Evolutionary conservation across 2,888 invertebrate species (phyloP).

Genomic region (Stratiomys singularior): DNA sequence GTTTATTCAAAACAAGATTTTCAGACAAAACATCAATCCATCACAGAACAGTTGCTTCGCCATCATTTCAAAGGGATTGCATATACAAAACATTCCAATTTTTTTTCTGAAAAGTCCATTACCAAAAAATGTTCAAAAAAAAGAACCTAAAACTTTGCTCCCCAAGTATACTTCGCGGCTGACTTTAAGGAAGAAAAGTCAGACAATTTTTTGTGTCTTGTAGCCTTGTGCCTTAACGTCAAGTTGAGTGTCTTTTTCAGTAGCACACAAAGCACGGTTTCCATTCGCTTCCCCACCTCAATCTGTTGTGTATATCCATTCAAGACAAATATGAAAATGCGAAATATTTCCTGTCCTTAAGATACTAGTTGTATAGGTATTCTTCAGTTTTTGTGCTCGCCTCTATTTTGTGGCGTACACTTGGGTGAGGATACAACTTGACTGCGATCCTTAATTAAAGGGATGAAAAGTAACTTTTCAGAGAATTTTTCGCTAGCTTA

Average conservation of each 20-base stretch:
- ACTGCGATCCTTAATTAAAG: conserved; percentile 47
- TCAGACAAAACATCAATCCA: too few species aligned
- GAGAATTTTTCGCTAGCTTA: conserved; percentile 40
- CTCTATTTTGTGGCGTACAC: conserved; percentile 29
- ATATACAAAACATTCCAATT: too few species aligned
- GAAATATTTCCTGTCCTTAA: conserved; percentile 10
- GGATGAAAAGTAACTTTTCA: conserved; percentile 50
- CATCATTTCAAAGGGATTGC: too few species aligned
- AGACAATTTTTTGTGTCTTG: conserved; percentile 10
- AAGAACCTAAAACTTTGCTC: conserved; percentile 16
- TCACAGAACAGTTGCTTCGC: too few species aligned
- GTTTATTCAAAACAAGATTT: too few species aligned
- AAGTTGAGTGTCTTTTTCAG: conserved; percentile 34
- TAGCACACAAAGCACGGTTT: not conserved
- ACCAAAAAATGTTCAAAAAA: conserved; percentile 7
- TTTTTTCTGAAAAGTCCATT: too few species aligned
- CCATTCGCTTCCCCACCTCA: not conserved
- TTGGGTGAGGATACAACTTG: not conserved
- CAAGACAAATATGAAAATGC: conserved; percentile 27
- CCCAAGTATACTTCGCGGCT: not conserved
- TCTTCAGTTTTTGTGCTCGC: conserved; percentile 5
- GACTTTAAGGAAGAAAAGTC: conserved; percentile 3
- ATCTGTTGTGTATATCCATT: conserved; percentile 1
- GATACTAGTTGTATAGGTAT: conserved; percentile 15
- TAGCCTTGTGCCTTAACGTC: not conserved